These are phyloP conservation scores for Cabera pusaria DNA, from an alignment of 2,888 invertebrate genomes.

Conservation along the genomic window DNA sequence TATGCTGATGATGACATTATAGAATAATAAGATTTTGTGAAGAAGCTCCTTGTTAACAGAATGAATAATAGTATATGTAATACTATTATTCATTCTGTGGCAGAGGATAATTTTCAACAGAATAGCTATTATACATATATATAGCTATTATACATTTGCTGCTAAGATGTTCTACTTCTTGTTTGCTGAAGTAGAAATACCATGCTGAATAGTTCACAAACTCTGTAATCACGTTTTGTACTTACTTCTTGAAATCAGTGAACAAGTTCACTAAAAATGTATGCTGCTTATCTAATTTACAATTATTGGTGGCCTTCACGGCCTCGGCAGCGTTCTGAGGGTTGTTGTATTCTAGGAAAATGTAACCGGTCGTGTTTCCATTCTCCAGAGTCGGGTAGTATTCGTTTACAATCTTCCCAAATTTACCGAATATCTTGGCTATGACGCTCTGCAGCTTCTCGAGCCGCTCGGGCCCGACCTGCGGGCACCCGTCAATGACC, in stretches of 20 bases:
- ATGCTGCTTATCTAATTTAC: conserved; percentile 97
- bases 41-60: too few species aligned
- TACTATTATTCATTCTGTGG: too few species aligned
- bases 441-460: conserved; percentile 97
- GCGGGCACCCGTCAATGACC: conserved; percentile 97
- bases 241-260: conserved; percentile 96
- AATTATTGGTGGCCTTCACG: conserved; percentile 93
- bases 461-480: conserved; percentile 95
- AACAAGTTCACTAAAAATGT: conserved; percentile 97
- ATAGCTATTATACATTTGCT: too few species aligned
- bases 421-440: conserved; percentile 94
- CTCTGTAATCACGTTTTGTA: too few species aligned
- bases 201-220: too few species aligned
- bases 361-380: conserved; percentile 95
- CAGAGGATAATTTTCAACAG: too few species aligned
- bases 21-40: too few species aligned
- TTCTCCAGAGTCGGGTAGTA: conserved; percentile 93
- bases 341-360: conserved; percentile 95
- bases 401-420: conserved; percentile 92
- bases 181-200: too few species aligned
- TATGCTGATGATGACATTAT: too few species aligned
- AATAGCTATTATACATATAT: too few species aligned
- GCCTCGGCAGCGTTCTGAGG: conserved; percentile 94
- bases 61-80: too few species aligned
- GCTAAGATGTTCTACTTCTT: too few species aligned